Evolutionary conservation across 1,140 invertebrate species (phyloP).

Genomic region (Drosophila sturtevanti): DNA sequence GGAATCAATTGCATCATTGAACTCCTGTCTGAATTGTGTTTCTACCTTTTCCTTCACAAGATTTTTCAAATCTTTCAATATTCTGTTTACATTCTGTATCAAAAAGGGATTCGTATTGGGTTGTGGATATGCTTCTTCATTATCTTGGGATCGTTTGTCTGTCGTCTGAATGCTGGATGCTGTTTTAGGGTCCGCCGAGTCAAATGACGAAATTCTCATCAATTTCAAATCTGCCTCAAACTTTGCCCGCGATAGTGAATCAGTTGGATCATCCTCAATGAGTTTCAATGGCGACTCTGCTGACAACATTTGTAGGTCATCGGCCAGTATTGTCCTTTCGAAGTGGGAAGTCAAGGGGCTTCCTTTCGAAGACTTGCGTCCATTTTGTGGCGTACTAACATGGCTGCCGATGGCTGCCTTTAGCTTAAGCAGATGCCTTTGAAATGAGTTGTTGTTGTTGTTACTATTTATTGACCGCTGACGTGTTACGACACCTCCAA

Average conservation of each 20-base stretch:
- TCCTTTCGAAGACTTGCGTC: background rate
- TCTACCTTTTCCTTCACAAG: slow-evolving; percentile 11
- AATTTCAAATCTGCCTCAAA: slow-evolving; percentile 59
- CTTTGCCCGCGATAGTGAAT: slow-evolving; percentile 24
- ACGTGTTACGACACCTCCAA: background rate
- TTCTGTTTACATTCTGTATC: background rate
- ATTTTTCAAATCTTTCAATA: background rate
- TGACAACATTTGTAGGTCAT: slow-evolving; percentile 59
- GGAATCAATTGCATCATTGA: background rate
- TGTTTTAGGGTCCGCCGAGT: background rate
- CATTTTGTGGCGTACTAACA: slow-evolving; percentile 28
- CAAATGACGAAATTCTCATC: slow-evolving; percentile 48
- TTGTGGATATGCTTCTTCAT: background rate
- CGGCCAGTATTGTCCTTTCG: slow-evolving; percentile 34
- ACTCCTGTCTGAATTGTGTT: background rate
- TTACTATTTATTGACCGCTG: slow-evolving; percentile 9
- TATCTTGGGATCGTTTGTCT: background rate
- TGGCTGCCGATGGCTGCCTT: slow-evolving; percentile 38
- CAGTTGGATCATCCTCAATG: slow-evolving; percentile 45
- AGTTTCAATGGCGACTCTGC: slow-evolving; percentile 61
- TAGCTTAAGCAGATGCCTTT: slow-evolving; percentile 55
- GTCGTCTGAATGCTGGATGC: background rate
- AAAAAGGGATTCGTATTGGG: background rate
- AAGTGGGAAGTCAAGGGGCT: slow-evolving; percentile 4
- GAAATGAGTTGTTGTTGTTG: slow-evolving; percentile 24